Evolutionary conservation across 2,888 invertebrate genomes (phyloP).

Genomic region (Agrochola lychnidis): DNA sequence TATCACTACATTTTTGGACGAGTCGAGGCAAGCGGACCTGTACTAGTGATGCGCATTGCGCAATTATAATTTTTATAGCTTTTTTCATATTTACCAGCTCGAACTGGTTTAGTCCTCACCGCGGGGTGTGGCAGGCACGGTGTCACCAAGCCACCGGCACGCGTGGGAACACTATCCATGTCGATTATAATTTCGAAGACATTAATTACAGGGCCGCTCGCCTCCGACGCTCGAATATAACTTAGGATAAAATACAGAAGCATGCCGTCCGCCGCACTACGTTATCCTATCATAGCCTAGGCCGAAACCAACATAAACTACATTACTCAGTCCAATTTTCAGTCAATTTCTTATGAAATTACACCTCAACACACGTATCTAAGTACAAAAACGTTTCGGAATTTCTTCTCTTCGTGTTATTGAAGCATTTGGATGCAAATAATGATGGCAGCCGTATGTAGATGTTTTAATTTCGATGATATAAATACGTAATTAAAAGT

Average conservation of each 20-base stretch:
- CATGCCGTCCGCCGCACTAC: slow-evolving; percentile 88
- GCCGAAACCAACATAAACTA: slow-evolving; percentile 87
- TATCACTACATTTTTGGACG: slow-evolving; percentile 84
- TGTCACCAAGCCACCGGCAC: slow-evolving; percentile 58
- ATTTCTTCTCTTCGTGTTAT: slow-evolving; percentile 74
- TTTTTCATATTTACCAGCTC: slow-evolving; percentile 57
- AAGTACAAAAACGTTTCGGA: slow-evolving; percentile 85
- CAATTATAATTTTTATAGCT: slow-evolving; percentile 58
- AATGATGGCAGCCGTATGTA: slow-evolving; percentile 41
- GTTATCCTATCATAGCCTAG: slow-evolving; percentile 87
- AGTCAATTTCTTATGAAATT: slow-evolving; percentile 90
- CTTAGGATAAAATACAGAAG: slow-evolving; percentile 81
- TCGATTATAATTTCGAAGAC: slow-evolving; percentile 58
- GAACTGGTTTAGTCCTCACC: slow-evolving; percentile 65
- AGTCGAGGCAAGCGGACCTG: slow-evolving; percentile 76
- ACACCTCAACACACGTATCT: slow-evolving; percentile 83
- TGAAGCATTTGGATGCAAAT: slow-evolving; percentile 66
- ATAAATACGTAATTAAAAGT: slow-evolving; percentile 51
- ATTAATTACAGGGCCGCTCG: slow-evolving; percentile 73
- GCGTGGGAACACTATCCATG: slow-evolving; percentile 54
- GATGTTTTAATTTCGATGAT: slow-evolving; percentile 61
- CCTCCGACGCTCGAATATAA: slow-evolving; percentile 72
- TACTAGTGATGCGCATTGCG: slow-evolving; percentile 57
- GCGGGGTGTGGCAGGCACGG: slow-evolving; percentile 46
- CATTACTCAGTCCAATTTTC: slow-evolving; percentile 90